A percentile compares a stretch with the other conserved stretches of the same genome.
Evolutionary conservation across 2,888 invertebrate species (phyloP).

Genomic region (Polydrusus cervinus): DNA sequence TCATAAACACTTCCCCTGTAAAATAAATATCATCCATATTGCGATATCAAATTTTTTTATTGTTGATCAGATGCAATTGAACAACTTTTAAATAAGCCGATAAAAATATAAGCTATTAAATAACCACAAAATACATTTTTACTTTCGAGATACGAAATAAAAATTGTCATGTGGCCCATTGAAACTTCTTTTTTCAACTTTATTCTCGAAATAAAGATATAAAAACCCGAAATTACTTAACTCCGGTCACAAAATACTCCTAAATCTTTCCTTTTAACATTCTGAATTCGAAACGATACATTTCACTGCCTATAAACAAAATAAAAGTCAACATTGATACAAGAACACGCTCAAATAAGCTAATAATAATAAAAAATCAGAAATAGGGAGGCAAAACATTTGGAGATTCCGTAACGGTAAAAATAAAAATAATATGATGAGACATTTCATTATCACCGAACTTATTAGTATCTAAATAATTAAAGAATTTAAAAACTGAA

Average conservation of each 20-base stretch:
- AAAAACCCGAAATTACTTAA: constrained; percentile 25
- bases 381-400: constrained; percentile 1
- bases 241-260: background rate
- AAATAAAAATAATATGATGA: background rate
- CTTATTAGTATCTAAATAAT: no score
- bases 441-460: no score
- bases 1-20: no score
- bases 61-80: no score
- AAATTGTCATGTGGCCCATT: background rate
- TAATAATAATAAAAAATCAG: constrained; percentile 11
- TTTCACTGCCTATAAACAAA: constrained; percentile 28
- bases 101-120: background rate
- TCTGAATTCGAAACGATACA: constrained; percentile 18
- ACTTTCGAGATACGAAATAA: background rate
- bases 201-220: constrained; percentile 25
- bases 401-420: constrained; percentile 1
- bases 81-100: no score
- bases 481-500: no score
- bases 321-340: constrained; percentile 31
- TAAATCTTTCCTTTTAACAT: constrained; percentile 29
- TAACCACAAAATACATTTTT: background rate
- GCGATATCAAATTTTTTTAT: no score
- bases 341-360: constrained; percentile 22
- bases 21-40: no score
- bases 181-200: background rate